Evolutionary conservation across 2,113 vertebrate species (phyloP), one percentile per base, ranked within the genome.

Genomic region (Lampris incognitus): DNA sequence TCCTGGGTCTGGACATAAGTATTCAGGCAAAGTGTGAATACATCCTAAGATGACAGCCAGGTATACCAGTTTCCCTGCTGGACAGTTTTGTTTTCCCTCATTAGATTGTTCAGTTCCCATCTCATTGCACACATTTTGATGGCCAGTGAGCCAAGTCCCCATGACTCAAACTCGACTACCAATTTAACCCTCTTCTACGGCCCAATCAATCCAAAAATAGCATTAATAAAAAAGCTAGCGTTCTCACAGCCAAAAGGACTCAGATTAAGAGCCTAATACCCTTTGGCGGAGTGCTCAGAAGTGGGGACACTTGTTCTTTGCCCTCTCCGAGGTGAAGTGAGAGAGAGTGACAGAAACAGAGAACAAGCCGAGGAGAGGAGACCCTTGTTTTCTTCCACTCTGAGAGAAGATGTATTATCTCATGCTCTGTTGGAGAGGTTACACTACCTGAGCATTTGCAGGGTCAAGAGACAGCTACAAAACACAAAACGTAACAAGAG

Each of bases 351-450:
- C 10, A 13, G 38, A 54, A 8, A 39, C 24, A 50, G 46, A n/a
- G 49, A 5, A 44, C 2, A 7, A n/a, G 36, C 10, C 9, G 10
- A 11, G 46, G 1, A 1, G 42, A 60, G 69, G 59, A 62, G 60
- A 61, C 6, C 24, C 57, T 24, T 68, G 40, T 13, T n/a, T 37
- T n/a, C 24, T 55, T 59, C 63, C 62, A 51, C 24, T 39, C 51
- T 6, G 13, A 64, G 5, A 56, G 76, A 67, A 66, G 66, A 82
- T 86, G 48, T 76, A 84, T 84, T 80, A 84, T 81, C 83, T 69
- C 42, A 11, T 50, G 80, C 50, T 66, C 68, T 72, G 76, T 81
- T 70, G 62, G 80, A 79, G 11, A n/a, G 36, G 56, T 42, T 76
- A n/a, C 79, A 78, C 38, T 50, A 55, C 67, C 84, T 75, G 42